Conservation (phyloP, 2,888 invertebrate genomes). For the Spisula solida region DNA sequence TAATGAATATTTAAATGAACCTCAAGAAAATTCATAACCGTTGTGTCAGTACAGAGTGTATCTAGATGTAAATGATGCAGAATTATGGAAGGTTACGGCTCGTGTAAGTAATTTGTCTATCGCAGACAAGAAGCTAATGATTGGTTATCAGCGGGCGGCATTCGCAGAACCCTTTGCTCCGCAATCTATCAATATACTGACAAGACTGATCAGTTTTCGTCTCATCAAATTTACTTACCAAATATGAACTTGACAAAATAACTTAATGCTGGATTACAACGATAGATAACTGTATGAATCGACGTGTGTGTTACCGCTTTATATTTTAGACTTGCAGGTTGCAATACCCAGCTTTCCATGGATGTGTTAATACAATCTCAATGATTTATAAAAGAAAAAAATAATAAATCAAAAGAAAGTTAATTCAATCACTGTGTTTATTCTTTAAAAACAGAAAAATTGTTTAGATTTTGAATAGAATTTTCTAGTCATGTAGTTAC, state of each 20-base stretch:
- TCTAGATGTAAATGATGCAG: constrained; percentile 62
- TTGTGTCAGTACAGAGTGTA: constrained; percentile 40
- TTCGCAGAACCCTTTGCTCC: constrained; percentile 64
- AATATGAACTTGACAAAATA: constrained; percentile 47
- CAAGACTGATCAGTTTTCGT: constrained; percentile 54
- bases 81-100: constrained; percentile 62
- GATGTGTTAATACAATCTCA: neutral
- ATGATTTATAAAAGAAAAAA: neutral
- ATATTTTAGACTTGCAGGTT: neutral
- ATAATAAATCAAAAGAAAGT: neutral
- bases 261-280: constrained; percentile 33
- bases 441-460: neutral
- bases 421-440: neutral
- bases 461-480: neutral
- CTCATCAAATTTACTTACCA: constrained; percentile 47
- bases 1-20: constrained; percentile 64
- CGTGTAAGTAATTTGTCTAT: constrained; percentile 72
- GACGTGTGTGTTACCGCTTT: neutral
- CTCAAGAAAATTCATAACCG: constrained; percentile 50
- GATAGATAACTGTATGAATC: constrained; percentile 33
- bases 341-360: neutral
- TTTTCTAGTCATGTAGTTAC: too few relatives aligned
- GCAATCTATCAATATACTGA: constrained; percentile 66
- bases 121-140: constrained; percentile 60
- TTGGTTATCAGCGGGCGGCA: constrained; percentile 62